Percentiles rank a stretch among this genome's conserved stretches.
Conservation (phyloP, 2,797 vertebrate species). For the Natrix natrix region DNA sequence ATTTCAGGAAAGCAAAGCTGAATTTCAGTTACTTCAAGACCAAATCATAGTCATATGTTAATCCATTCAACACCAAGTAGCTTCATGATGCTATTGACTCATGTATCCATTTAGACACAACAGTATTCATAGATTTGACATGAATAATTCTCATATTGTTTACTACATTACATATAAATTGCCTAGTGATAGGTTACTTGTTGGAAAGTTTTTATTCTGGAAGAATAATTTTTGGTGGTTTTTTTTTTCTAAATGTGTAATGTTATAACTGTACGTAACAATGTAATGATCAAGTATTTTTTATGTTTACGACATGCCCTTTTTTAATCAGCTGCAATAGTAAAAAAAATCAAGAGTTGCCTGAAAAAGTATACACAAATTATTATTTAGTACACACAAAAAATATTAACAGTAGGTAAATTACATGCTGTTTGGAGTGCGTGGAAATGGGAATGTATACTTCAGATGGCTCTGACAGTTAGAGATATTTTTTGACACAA, state of each 20-base stretch:
- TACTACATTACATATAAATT: not conserved
- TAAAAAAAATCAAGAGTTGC: not conserved
- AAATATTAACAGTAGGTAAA: constrained; percentile 1
- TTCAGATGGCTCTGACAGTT: not conserved
- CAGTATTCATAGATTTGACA: not conserved
- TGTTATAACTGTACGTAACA: not conserved
- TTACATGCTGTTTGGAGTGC: not conserved
- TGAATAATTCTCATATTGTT: not conserved
- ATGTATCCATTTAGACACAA: not conserved
- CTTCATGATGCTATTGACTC: not conserved
- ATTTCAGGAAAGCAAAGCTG: not conserved
- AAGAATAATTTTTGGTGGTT: not conserved
- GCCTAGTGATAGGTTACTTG: not conserved
- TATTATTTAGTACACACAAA: not conserved
- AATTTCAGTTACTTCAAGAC: not conserved
- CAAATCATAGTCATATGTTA: not conserved
- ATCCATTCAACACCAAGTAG: not conserved
- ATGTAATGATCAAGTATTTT: not conserved
- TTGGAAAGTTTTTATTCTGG: not conserved
- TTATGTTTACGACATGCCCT: not conserved
- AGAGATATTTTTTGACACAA: not conserved
- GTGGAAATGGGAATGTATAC: not conserved
- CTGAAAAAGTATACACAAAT: not conserved
- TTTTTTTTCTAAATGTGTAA: not conserved
- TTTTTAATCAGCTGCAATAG: not conserved